Evolutionary conservation across 2,888 invertebrate genomes (phyloP).

Genomic region (Dynastes maya): DNA sequence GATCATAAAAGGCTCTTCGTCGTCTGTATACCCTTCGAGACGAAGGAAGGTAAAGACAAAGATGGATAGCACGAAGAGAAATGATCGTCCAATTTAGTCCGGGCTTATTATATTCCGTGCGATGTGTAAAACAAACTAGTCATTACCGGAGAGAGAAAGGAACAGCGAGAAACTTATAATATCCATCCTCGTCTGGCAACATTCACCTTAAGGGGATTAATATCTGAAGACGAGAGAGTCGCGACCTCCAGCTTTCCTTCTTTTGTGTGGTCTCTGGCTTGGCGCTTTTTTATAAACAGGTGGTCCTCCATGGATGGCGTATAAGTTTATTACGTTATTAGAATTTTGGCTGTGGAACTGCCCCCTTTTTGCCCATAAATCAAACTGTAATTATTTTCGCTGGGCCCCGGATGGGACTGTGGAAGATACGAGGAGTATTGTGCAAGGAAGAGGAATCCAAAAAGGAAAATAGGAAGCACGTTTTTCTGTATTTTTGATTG

Average conservation of each 20-base stretch:
- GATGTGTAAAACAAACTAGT: conserved; percentile 43
- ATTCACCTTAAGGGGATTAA: too few species aligned
- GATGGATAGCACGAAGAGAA: conserved; percentile 6
- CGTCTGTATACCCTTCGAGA: not conserved
- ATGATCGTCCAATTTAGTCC: conserved; percentile 42
- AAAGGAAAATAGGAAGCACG: too few species aligned
- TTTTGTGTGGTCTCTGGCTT: conserved; percentile 31
- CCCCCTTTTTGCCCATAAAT: conserved; percentile 25
- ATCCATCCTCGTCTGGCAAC: not conserved
- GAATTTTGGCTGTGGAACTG: conserved; percentile 22
- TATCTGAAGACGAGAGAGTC: not conserved
- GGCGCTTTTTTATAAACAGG: conserved; percentile 31
- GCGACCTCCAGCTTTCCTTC: not conserved
- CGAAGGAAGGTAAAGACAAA: not conserved
- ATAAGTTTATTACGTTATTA: conserved; percentile 44
- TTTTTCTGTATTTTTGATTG: too few species aligned
- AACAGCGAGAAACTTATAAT: not conserved
- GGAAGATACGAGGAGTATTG: not conserved
- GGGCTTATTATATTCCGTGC: conserved; percentile 36
- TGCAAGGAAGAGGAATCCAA: too few species aligned
- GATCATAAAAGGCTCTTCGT: conserved; percentile 15
- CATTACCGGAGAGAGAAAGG: conserved; percentile 22
- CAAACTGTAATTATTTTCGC: conserved; percentile 40
- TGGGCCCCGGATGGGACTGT: not conserved
- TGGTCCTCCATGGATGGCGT: conserved; percentile 18